A percentile compares a stretch with the other conserved stretches of the same genome.
phyloP scores from a whole-genome alignment of 2,113 vertebrate genomes.

The Pleuronectes platessa region DNA sequence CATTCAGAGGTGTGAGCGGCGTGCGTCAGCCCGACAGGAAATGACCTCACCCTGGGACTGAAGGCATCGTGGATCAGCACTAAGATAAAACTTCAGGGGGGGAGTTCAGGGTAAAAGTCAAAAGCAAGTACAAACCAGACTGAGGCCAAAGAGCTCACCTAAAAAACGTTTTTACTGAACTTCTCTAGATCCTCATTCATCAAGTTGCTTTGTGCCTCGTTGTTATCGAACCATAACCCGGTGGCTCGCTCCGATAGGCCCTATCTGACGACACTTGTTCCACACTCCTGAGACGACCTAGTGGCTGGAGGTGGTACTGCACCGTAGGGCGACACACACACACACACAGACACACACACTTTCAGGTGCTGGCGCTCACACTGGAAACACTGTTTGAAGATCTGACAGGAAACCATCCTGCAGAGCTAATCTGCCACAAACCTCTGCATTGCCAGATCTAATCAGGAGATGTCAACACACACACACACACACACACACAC shows the following conservation, averaged over 20 bases:
- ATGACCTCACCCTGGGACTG: constrained; percentile 42
- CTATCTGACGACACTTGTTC: no score
- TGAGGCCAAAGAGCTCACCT: no score
- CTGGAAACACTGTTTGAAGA: constrained; percentile 43
- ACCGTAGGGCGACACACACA: no score
- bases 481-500: constrained; percentile 3
- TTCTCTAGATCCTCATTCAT: no score
- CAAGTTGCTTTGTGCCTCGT: no score
- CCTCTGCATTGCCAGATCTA: constrained; percentile 46
- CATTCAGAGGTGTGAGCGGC: constrained; percentile 41
- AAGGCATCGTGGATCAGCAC: background rate
- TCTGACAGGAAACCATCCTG: constrained; percentile 49
- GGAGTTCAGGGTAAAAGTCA: no score
- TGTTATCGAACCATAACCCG: no score
- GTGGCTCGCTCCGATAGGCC: no score
- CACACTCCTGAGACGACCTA: no score
- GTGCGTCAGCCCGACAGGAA: constrained; percentile 50
- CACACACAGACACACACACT: background rate
- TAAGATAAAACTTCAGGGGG: constrained; percentile 35
- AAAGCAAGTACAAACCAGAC: no score
- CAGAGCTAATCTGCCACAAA: constrained; percentile 30
- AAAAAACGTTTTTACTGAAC: no score
- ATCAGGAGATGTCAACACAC: constrained; percentile 43
- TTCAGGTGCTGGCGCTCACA: background rate
- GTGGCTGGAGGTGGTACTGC: no score